Conservation (phyloP, 2,888 invertebrate species). For the Scelioninae gen. 1 region DNA sequence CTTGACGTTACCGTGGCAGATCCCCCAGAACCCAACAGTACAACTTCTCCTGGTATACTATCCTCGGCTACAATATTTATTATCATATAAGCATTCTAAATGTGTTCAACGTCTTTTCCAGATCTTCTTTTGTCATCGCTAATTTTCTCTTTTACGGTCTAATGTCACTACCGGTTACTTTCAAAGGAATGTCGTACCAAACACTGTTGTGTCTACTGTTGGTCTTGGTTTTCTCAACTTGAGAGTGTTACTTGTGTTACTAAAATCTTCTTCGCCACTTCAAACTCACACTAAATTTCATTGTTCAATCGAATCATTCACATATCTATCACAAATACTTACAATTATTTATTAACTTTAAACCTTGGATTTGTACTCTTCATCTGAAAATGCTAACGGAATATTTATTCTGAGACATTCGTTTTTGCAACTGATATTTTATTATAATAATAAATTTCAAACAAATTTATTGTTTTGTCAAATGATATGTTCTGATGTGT, state of each 20-base stretch:
- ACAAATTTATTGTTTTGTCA: too few relatives aligned
- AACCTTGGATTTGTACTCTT: conserved; percentile 11
- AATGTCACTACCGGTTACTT: conserved; percentile 60
- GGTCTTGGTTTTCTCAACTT: conserved; percentile 43
- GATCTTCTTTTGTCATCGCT: conserved; percentile 71
- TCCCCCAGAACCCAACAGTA: conserved; percentile 74
- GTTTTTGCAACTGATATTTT: too few relatives aligned
- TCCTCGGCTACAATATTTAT: conserved; percentile 73
- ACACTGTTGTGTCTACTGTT: conserved; percentile 36
- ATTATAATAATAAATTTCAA: too few relatives aligned
- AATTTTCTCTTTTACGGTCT: conserved; percentile 59
- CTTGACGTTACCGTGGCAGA: conserved; percentile 79
- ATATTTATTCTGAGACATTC: too few relatives aligned
- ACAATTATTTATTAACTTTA: background rate
- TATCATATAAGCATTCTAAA: conserved; percentile 68
- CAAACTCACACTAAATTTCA: conserved; percentile 21
- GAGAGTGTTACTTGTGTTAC: conserved; percentile 25
- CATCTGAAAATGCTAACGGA: background rate
- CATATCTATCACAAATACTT: background rate
- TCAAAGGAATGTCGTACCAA: conserved; percentile 50
- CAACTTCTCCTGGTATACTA: conserved; percentile 73
- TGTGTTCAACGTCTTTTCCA: conserved; percentile 62
- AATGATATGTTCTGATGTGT: too few relatives aligned
- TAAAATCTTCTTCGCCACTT: conserved; percentile 29
- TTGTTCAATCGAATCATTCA: background rate